Conservation (phyloP, 2,797 vertebrate genomes). For the Ataeniobius toweri region DNA sequence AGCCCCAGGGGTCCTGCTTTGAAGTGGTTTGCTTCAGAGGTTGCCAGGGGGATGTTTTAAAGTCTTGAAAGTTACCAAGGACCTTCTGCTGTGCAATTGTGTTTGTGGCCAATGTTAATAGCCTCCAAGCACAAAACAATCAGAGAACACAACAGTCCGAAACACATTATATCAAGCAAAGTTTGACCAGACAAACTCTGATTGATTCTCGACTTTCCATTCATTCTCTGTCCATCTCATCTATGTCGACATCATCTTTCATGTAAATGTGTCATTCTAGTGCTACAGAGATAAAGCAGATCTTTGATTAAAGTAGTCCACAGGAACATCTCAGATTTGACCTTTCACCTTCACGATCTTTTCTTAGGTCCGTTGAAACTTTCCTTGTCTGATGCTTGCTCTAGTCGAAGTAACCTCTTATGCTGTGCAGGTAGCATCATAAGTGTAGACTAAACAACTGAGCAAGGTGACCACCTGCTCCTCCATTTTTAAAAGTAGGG, state of each 20-base stretch:
- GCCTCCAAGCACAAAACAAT: constrained; percentile 55
- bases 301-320: neutral
- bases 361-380: neutral
- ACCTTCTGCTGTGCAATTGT: constrained; percentile 55
- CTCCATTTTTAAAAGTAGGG: neutral
- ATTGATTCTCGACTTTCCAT: constrained; percentile 37
- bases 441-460: neutral
- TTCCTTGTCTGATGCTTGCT: neutral
- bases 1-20: constrained; percentile 67
- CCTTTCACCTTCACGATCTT: neutral
- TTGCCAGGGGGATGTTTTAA: constrained; percentile 6
- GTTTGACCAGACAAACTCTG: constrained; percentile 32
- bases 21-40: constrained; percentile 78
- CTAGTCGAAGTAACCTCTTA: neutral
- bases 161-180: constrained; percentile 43
- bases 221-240: constrained; percentile 5
- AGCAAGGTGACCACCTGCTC: neutral
- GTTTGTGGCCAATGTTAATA: constrained; percentile 48
- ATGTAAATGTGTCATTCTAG: constrained; percentile 39
- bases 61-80: constrained; percentile 42
- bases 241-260: constrained; percentile 30
- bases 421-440: neutral
- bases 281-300: neutral
- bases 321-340: neutral
- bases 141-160: constrained; percentile 36